Evolutionary conservation across 2,113 vertebrate genomes (phyloP).

Genomic region (Bufo gargarizans): DNA sequence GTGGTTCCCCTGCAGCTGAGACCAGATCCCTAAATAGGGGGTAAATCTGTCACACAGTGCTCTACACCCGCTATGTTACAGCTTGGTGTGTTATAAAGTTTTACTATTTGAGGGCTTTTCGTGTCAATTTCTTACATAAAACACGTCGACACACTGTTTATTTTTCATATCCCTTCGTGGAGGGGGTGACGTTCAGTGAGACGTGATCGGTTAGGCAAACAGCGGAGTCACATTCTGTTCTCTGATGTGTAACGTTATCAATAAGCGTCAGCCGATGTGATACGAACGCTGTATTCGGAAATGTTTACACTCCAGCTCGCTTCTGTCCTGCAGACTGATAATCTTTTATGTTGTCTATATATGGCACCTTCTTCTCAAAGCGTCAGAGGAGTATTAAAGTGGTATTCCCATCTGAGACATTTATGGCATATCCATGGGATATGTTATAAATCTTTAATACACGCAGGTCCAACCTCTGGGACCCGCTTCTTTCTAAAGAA

Average conservation of each 20-base stretch:
- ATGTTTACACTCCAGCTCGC: background rate
- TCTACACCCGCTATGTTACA: no score
- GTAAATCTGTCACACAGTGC: no score
- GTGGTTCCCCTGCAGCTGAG: no score
- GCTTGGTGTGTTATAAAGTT: no score
- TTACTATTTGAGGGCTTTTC: no score
- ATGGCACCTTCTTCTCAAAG: background rate
- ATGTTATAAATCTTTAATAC: no score
- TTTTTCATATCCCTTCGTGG: background rate
- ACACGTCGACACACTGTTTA: background rate
- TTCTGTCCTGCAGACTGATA: background rate
- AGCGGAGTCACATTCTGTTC: background rate
- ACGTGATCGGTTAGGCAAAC: background rate
- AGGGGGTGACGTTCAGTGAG: background rate
- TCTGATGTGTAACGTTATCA: background rate
- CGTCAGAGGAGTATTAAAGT: no score
- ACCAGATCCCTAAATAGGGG: no score
- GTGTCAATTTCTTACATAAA: background rate
- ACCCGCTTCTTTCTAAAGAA: no score
- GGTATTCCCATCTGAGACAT: no score
- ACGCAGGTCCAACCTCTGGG: no score
- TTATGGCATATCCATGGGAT: no score
- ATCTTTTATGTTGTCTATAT: slow-evolving; percentile 7
- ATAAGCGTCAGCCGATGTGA: background rate
- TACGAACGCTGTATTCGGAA: background rate